Evolutionary conservation across 2,797 vertebrate species (phyloP).

Genomic region (Phrynocephalus vlangalii): DNA sequence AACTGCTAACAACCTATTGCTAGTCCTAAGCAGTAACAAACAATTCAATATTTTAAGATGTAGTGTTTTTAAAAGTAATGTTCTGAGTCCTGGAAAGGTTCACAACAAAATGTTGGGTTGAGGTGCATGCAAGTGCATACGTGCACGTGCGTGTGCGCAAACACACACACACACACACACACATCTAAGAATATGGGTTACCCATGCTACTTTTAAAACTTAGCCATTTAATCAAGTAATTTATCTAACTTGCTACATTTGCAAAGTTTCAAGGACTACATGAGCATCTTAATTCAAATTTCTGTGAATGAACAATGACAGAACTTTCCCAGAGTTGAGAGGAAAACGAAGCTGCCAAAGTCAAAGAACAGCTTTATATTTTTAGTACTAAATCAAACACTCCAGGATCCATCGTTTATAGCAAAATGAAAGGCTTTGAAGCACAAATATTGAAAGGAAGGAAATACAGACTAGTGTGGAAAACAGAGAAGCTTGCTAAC

Average conservation of each 20-base stretch:
- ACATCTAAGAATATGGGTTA: too few species aligned
- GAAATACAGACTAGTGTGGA: conserved; percentile 29
- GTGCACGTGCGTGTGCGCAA: too few species aligned
- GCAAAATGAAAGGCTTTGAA: conserved; percentile 47
- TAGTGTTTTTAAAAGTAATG: too few species aligned
- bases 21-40: too few species aligned
- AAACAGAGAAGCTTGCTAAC: conserved; percentile 22
- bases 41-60: too few species aligned
- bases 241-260: conserved; percentile 50
- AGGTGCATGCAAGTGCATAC: too few species aligned
- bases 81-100: too few species aligned
- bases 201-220: conserved; percentile 36
- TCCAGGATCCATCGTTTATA: conserved; percentile 20
- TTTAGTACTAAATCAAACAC: conserved; percentile 28
- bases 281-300: not conserved
- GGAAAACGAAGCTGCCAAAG: conserved; percentile 37
- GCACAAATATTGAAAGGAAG: conserved; percentile 39
- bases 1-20: too few species aligned
- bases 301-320: not conserved
- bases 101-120: too few species aligned
- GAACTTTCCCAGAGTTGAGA: conserved; percentile 23
- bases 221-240: conserved; percentile 54
- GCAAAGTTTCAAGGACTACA: conserved; percentile 56
- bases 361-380: conserved; percentile 41
- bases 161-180: too few species aligned